A percentile compares a stretch with the other conserved stretches of the same genome.
phyloP scores from a whole-genome alignment of 2,888 invertebrate species.

The Patella ulyssiponensis region DNA sequence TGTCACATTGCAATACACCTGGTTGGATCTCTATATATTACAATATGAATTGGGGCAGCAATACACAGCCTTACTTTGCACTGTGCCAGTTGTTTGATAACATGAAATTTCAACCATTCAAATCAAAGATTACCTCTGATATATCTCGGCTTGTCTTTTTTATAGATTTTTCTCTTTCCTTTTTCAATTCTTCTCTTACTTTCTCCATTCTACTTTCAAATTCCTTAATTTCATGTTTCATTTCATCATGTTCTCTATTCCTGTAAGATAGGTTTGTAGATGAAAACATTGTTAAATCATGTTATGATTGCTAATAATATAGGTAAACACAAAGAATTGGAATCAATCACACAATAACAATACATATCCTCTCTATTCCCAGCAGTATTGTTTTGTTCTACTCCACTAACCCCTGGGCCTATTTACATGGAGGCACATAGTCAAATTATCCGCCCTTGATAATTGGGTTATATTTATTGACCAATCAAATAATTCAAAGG shows the following conservation, averaged over 20 bases:
- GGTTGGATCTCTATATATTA: too few species aligned
- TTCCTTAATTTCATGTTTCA: constrained; percentile 53
- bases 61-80: background rate
- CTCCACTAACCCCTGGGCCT: too few species aligned
- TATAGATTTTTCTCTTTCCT: constrained; percentile 58
- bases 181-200: constrained; percentile 55
- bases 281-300: too few species aligned
- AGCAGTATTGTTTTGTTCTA: background rate
- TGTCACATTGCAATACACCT: background rate
- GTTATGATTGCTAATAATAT: too few species aligned
- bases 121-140: constrained; percentile 54
- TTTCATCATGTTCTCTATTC: constrained; percentile 57
- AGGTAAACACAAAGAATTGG: background rate
- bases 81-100: background rate
- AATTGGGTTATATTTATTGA: too few species aligned
- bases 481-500: too few species aligned
- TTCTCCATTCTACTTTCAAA: constrained; percentile 60
- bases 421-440: too few species aligned
- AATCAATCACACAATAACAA: background rate
- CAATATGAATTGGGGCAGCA: too few species aligned
- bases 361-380: background rate
- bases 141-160: constrained; percentile 62
- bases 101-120: background rate
- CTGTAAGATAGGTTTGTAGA: constrained; percentile 31
- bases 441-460: too few species aligned